Evolutionary conservation across 2,113 vertebrate genomes (phyloP), one percentile per base, ranked within the genome.

Genomic region (Phaethornis superciliosus): DNA sequence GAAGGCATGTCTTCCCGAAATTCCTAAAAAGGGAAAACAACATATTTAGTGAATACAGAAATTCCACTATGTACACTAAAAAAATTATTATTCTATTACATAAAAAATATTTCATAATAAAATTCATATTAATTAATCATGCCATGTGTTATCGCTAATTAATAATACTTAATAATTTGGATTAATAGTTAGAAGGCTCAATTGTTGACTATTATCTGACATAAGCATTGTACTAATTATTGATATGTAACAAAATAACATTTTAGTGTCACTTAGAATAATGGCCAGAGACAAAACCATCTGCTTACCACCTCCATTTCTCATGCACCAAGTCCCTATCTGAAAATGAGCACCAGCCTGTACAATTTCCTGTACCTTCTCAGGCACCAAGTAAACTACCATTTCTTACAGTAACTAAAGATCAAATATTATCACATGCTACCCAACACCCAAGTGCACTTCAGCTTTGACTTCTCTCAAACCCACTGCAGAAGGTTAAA

Each of bases 1-100:
- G 99, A 99, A 88, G 99, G 97, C 99, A 99, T 99, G 93, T 99
- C 99, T 77, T 99, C 99, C 85, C 98, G 97, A 88, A 99, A 98
- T 93, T 99, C 99, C 99, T 99, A 91, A 81, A 97, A 96, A 68
- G 63, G 28, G 95, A 96, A 76, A 47, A 71, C 15, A 95, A 22
- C 81, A 67, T 80, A 40, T 26, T 72, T 23, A 65, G 59, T 79
- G 30, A 94, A 84, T 55, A 70, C 2, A 76, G 63, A 79, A 93
- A 82, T 28, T 89, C 37, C 54, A 84, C 7, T 3, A 28, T 0
- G 7, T 32, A 71, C 2, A 4, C 18, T 60, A 55, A 5, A 9
- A 69, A 55, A 75, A 52, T 13, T 58, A 35, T 81, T 27, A 56
- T 13, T 52, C 32, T 2, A 15, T 40, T 71, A 59, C 14, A 60